phyloP scores from a whole-genome alignment of 2,113 vertebrate species.

The Herpetotheres cachinnans region DNA sequence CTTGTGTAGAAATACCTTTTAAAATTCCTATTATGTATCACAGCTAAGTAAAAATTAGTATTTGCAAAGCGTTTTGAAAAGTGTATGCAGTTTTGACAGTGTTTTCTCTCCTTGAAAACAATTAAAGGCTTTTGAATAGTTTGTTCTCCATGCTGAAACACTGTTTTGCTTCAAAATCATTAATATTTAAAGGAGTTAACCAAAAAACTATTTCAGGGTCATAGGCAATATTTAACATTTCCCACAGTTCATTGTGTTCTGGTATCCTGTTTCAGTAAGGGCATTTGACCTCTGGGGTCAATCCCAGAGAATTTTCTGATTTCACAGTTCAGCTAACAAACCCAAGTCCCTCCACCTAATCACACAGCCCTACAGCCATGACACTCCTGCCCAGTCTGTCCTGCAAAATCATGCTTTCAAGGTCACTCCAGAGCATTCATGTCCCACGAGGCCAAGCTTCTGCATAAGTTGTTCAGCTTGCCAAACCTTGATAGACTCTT shows the following conservation, averaged over 20 bases:
- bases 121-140: background rate
- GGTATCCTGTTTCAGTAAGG: background rate
- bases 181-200: background rate
- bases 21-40: background rate
- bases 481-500: slow-evolving; percentile 69
- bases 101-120: background rate
- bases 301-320: background rate
- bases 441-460: background rate
- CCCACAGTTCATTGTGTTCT: background rate
- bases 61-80: background rate
- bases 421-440: background rate
- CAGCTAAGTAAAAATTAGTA: background rate
- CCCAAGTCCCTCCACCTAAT: background rate
- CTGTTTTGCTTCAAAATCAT: background rate
- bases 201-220: background rate
- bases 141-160: background rate
- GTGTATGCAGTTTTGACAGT: fast-evolving
- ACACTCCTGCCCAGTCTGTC: background rate
- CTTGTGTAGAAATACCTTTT: background rate
- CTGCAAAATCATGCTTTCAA: slow-evolving; percentile 6
- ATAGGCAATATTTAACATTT: background rate
- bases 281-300: background rate
- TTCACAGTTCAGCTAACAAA: background rate
- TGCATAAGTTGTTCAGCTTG: slow-evolving; percentile 57
- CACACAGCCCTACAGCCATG: background rate